Evolutionary conservation across 2,797 vertebrate species (phyloP).

Genomic region (Macropodus opercularis): DNA sequence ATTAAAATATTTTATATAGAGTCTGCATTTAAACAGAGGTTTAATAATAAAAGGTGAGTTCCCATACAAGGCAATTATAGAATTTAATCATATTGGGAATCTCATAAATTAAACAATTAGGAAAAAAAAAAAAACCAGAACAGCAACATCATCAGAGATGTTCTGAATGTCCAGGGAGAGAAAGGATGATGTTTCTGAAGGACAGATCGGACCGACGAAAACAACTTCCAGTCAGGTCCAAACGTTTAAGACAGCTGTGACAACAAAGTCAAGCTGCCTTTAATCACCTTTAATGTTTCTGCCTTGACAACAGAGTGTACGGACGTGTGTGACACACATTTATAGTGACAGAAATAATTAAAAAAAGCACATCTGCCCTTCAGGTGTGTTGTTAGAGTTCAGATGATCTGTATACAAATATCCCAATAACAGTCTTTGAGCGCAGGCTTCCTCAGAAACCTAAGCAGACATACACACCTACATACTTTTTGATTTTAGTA

Average conservation of each 20-base stretch:
- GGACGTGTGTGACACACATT: constrained; percentile 69
- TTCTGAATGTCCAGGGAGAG: constrained; percentile 58
- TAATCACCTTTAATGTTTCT: constrained; percentile 23
- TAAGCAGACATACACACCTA: constrained; percentile 42
- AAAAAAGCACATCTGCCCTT: constrained; percentile 52
- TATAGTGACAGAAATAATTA: constrained; percentile 59
- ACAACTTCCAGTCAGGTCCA: constrained; percentile 37
- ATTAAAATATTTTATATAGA: constrained; percentile 84
- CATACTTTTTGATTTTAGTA: constrained; percentile 47
- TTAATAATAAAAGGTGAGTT: constrained; percentile 81
- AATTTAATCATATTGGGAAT: constrained; percentile 78
- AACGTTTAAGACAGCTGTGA: constrained; percentile 56
- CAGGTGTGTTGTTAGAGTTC: constrained; percentile 44
- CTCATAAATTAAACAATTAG: constrained; percentile 79
- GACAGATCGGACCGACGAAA: constrained; percentile 46
- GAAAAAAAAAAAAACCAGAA: constrained; percentile 57
- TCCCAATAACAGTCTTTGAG: constrained; percentile 64
- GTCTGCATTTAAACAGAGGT: constrained; percentile 78
- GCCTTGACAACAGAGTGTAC: constrained; percentile 35
- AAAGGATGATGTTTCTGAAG: constrained; percentile 36
- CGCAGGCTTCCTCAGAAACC: constrained; percentile 41
- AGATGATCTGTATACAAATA: constrained; percentile 51
- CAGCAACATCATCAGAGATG: constrained; percentile 41
- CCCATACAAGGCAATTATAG: constrained; percentile 82
- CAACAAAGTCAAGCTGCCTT: constrained; percentile 27